A percentile compares a stretch with the other conserved stretches of the same genome.
phyloP scores from a whole-genome alignment of 2,113 vertebrate species.

The Thamnophis sirtalis region DNA sequence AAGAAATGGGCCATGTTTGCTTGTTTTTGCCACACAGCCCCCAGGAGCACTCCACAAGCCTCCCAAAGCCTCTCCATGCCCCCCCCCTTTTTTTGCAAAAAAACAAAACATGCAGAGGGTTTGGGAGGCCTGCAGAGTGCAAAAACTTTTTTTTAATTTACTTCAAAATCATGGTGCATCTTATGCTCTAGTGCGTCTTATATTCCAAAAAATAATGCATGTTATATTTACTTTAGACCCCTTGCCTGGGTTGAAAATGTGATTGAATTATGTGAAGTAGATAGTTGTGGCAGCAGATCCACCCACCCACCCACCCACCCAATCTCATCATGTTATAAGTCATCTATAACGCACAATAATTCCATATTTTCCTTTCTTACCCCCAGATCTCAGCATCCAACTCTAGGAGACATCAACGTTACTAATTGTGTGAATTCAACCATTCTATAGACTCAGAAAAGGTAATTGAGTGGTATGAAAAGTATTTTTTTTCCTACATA shows the following conservation, averaged over 20 bases:
- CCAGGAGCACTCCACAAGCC: no score
- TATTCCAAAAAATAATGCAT: not conserved
- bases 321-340: not conserved
- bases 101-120: no score
- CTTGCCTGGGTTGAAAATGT: not conserved
- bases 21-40: no score
- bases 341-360: not conserved
- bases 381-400: not conserved
- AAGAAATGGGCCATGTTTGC: no score
- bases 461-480: constrained; percentile 17
- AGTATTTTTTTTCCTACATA: constrained; percentile 25
- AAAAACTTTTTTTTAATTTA: no score
- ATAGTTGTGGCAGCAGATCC: no score
- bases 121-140: no score
- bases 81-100: no score
- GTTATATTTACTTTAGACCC: not conserved
- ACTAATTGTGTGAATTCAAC: constrained; percentile 12
- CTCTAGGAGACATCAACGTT: constrained; percentile 21
- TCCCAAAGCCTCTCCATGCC: no score
- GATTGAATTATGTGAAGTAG: not conserved
- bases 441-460: constrained; percentile 12
- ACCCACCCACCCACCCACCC: no score
- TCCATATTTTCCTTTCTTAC: not conserved
- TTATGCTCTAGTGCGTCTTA: no score
- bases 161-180: no score